Evolutionary conservation across 1,140 invertebrate genomes (phyloP), one percentile per base, ranked within the genome.

Genomic region (Eriocheir sinensis): DNA sequence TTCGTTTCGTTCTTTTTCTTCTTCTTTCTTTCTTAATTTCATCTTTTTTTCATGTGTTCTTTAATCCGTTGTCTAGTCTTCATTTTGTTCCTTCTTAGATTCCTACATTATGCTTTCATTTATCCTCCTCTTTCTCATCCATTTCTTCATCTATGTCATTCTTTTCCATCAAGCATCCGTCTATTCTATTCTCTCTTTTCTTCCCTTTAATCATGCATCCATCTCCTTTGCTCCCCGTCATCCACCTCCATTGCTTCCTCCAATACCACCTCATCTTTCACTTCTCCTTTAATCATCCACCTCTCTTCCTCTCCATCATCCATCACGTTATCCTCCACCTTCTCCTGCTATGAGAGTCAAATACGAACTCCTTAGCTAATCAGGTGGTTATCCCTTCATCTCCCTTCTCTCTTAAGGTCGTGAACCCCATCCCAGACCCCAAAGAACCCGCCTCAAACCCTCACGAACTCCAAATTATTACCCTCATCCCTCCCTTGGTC

Each of bases 401-500:
- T 4, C 4, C 15, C 44, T 48, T 48, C 44, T 48, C 44, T 48
- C 44, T 48, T 48, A 48, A 48, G 15, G 44, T 15, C 44, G 4
- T 15, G 44, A 8, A 4, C 15, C 44, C 44, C 15, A 48, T 48
- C 44, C 44, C 15, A 48, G 4, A 48, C 15, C 44, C 60, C 60
- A 72, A 8, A 21, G 8, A 0, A n/a, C n/a, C 27, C 60, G 12
- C 48, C 8, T 53, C 27, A 72, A 2, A 72, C n/a, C 60, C 60
- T n/a, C 27, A 2, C 48, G 21, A 53, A 53, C 12, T 40, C 72
- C 81, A 40, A 93, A 93, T n/a, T n/a, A 93, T 93, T 93, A 93
- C 79, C 53, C 91, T 86, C 91, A 85, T 86, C 44, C 30, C n/a
- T 48, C 91, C 21, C 40, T 41, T 44, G 17, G 91, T 93, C 91